Base-by-base conservation (phyloP, 1,140 invertebrate species). In the Sarcophaga peregrina region DNA sequence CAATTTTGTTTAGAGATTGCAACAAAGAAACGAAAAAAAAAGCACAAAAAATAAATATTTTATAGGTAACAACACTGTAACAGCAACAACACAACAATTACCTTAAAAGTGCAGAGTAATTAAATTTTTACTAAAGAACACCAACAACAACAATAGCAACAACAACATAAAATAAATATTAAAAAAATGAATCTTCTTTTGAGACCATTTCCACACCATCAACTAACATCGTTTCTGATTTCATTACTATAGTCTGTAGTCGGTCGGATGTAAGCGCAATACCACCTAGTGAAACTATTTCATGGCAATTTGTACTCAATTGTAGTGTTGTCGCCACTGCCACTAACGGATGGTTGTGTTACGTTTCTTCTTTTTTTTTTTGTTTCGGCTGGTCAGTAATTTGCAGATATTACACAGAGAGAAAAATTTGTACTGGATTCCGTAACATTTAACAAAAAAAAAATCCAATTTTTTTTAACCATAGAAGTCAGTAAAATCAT, bases 101-200 rank as follows among this genome's bases (percentile, higher is more conserved):
- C 62, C 62, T 20, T 37, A 68, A 68, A 68, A 68, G 62, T 68
- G 62, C 62, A 68, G 20, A 68, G 62, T 68, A 68, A 68, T 68
- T 68, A 68, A 68, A 68, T 68, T 20, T n/a, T 68, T 68, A 20
- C 62, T 8, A 17, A 20, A 68, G 8, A 68, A 68, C 20, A 68
- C n/a, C 3, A 4, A 68, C 62, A 68, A 15, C 7, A 20, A 68
- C 17, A 68, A 6, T 20, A 68, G 5, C 52, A 58, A 58, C 52
- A 58, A 58, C 52, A 58, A 58, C 13, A 5, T 5, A 58, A n/a
- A n/a, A n/a, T n/a, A n/a, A n/a, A n/a, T n/a, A n/a, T n/a, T n/a
- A 54, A 54, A 54, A 54, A 58, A 58, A 58, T 58, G 9, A 9
- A 10, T 58, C 54, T 58, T 58, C 13, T 58, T 15, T 58, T 11